phyloP scores from a whole-genome alignment of 92 coral and sea anemone species.

The Paramuricea clavata region DNA sequence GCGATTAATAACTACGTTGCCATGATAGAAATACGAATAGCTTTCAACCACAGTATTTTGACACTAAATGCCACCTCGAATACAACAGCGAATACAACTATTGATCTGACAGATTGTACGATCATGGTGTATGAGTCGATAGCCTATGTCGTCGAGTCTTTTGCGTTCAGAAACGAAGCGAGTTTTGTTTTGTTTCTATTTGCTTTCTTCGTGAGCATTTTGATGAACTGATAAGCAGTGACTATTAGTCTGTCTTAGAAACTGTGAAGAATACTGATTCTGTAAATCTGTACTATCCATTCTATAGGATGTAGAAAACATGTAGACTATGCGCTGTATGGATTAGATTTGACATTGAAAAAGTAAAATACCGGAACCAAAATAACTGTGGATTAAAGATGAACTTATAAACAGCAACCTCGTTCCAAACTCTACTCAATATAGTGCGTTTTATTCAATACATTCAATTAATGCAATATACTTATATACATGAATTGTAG shows the following conservation, averaged over 20 bases:
- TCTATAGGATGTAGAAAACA: neutral
- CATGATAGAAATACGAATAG: neutral
- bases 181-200: neutral
- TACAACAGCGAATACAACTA: neutral
- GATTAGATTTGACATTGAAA: too few relatives aligned
- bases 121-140: neutral
- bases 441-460: too few relatives aligned
- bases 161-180: neutral
- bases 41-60: conserved; percentile 23
- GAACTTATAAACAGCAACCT: too few relatives aligned
- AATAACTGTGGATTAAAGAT: too few relatives aligned
- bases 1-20: conserved; percentile 12
- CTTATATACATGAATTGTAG: too few relatives aligned
- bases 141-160: conserved; percentile 2
- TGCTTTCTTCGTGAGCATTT: neutral
- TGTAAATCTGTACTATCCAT: neutral
- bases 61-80: neutral
- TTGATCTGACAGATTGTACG: neutral
- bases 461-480: too few relatives aligned
- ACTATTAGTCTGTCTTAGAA: too few relatives aligned
- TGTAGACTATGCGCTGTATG: too few relatives aligned
- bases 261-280: neutral
- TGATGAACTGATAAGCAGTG: neutral
- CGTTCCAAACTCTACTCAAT: too few relatives aligned
- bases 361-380: too few relatives aligned